These are phyloP conservation scores for Chloroceryle amazona DNA, from an alignment of 2,797 vertebrate species.

Conservation along the genomic window DNA sequence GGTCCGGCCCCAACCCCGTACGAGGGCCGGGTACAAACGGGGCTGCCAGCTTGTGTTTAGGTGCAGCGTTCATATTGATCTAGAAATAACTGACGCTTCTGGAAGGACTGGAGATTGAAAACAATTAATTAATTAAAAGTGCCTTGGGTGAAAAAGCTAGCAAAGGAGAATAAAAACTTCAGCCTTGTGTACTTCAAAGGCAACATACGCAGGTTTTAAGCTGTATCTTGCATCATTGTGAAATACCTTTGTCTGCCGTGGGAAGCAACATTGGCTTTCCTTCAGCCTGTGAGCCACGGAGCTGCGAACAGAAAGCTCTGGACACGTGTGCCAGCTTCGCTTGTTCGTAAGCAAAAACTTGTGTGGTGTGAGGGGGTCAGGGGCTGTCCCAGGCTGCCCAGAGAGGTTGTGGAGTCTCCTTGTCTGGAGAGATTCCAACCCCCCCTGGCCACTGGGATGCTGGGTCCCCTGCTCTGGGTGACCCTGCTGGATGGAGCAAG, in stretches of 20 bases:
- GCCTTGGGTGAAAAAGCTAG: background rate
- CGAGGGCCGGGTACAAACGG: accelerated
- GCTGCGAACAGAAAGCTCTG: too few relatives aligned
- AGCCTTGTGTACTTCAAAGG: background rate
- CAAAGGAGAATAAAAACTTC: background rate
- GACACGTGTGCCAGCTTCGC: too few relatives aligned
- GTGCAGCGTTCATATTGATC: background rate
- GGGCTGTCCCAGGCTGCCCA: background rate
- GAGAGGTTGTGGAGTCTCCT: background rate
- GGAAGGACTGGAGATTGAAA: conserved; percentile 9
- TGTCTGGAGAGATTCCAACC: background rate
- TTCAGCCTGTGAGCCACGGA: too few relatives aligned
- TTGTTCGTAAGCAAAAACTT: too few relatives aligned
- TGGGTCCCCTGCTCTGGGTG: background rate
- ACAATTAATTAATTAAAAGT: background rate
- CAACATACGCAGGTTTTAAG: background rate
- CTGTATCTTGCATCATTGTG: too few relatives aligned
- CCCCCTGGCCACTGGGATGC: too few relatives aligned
- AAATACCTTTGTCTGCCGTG: background rate
- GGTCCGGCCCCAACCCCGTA: accelerated
- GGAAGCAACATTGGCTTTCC: background rate
- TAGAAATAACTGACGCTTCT: conserved; percentile 73
- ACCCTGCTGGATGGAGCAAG: too few relatives aligned
- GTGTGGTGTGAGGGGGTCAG: background rate
- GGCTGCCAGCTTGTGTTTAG: background rate